Conservation (phyloP, 2,888 invertebrate species). For the Beris chalybata region DNA sequence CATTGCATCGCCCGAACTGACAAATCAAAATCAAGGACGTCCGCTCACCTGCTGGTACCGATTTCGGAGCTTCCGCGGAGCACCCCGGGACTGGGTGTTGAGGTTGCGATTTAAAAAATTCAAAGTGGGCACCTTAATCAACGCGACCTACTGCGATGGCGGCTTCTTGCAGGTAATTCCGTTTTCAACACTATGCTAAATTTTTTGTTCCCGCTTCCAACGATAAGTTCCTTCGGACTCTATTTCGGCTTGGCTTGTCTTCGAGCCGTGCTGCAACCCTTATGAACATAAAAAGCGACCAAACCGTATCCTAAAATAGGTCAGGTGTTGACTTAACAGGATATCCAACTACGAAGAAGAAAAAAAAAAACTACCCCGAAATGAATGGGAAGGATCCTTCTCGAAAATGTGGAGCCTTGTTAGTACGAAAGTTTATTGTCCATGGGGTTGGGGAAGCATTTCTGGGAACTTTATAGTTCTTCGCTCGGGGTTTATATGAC, state of each 20-base stretch:
- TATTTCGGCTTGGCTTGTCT: too few relatives aligned
- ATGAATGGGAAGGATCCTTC: constrained; percentile 20
- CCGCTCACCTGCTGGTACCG: constrained; percentile 89
- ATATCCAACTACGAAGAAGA: constrained; percentile 7
- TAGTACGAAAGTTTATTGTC: constrained; percentile 25
- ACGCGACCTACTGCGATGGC: constrained; percentile 84
- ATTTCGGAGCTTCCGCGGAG: constrained; percentile 83
- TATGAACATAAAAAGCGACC: not conserved
- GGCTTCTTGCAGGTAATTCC: constrained; percentile 82
- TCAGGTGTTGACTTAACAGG: constrained; percentile 23
- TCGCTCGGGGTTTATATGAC: constrained; percentile 14
- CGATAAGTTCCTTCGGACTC: too few relatives aligned
- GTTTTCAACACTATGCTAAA: constrained; percentile 11
- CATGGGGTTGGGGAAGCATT: constrained; percentile 16
- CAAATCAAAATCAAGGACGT: constrained; percentile 76
- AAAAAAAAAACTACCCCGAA: not conserved
- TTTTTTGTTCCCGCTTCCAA: too few relatives aligned
- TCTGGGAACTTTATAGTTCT: constrained; percentile 27
- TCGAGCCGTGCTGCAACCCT: too few relatives aligned
- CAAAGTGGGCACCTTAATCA: constrained; percentile 84
- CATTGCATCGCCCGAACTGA: constrained; percentile 85
- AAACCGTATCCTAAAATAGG: constrained; percentile 18
- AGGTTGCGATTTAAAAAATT: constrained; percentile 89
- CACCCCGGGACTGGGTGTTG: constrained; percentile 87
- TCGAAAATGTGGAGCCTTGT: constrained; percentile 22